phyloP scores from a whole-genome alignment of 2,888 invertebrate genomes.

The Mechanitis messenoides region DNA sequence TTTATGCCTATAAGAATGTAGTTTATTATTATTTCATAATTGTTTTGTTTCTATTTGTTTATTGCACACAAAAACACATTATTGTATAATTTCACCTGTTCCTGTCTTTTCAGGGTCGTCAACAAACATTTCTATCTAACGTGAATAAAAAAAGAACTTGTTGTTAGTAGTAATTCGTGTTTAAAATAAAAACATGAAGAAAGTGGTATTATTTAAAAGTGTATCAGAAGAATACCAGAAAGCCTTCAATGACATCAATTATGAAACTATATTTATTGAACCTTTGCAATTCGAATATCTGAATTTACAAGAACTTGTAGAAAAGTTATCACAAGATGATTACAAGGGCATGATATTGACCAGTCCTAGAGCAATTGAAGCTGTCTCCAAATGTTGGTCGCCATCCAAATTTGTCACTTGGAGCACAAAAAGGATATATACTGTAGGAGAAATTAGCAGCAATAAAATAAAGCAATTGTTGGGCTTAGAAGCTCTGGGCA shows the following conservation, averaged over 20 bases:
- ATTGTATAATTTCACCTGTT: constrained; percentile 34
- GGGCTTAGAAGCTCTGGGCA: constrained; percentile 56
- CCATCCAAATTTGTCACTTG: constrained; percentile 55
- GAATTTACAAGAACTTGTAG: constrained; percentile 41
- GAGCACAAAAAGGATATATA: constrained; percentile 53
- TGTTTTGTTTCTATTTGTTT: neutral
- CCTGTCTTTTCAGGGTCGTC: constrained; percentile 49
- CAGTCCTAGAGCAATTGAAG: constrained; percentile 60
- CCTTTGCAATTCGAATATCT: constrained; percentile 56
- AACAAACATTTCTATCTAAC: constrained; percentile 33
- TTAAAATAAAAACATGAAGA: constrained; percentile 48
- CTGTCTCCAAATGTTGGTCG: constrained; percentile 58
- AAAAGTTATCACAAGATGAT: constrained; percentile 39
- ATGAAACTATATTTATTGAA: constrained; percentile 57
- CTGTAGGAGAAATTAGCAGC: constrained; percentile 55
- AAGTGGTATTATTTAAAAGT: constrained; percentile 61
- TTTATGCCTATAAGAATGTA: neutral
- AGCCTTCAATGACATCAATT: constrained; percentile 50
- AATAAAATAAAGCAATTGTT: constrained; percentile 49
- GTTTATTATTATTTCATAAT: neutral
- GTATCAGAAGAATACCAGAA: constrained; percentile 60
- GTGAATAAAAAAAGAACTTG: constrained; percentile 28
- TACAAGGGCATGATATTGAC: constrained; percentile 59
- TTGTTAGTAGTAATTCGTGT: constrained; percentile 23
- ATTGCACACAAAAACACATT: constrained; percentile 31